Evolutionary conservation across 2,113 vertebrate species (phyloP).

Genomic region (Macaca mulatta): DNA sequence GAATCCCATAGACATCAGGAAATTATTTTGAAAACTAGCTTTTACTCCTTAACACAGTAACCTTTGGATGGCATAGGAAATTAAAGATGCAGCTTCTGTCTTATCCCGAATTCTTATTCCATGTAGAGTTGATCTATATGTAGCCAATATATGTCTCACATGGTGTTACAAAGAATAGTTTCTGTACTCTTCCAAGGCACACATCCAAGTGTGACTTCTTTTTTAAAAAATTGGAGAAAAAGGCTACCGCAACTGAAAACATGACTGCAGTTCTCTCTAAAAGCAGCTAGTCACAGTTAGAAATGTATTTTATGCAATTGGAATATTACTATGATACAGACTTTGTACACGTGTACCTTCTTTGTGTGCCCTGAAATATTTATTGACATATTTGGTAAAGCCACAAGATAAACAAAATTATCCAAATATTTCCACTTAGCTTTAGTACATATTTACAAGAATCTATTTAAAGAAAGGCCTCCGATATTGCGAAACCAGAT

Average conservation of each 20-base stretch:
- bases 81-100: background rate
- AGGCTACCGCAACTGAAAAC: background rate
- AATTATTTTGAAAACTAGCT: background rate
- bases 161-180: background rate
- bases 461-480: constrained; percentile 55
- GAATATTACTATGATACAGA: background rate
- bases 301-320: background rate
- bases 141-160: background rate
- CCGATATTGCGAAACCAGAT: background rate
- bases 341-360: background rate
- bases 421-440: constrained; percentile 37
- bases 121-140: background rate
- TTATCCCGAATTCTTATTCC: background rate
- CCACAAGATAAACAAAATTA: constrained; percentile 42
- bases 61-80: background rate
- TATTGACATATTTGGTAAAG: constrained; percentile 48
- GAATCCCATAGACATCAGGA: background rate
- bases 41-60: background rate
- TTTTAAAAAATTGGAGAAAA: background rate
- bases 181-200: background rate
- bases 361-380: constrained; percentile 14
- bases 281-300: background rate
- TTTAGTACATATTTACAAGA: constrained; percentile 21
- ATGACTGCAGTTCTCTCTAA: background rate
- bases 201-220: background rate